A percentile compares a stretch with the other conserved stretches of the same genome.
phyloP scores from a whole-genome alignment of 1,140 invertebrate species.

The Meloidogyne hapla region DNA sequence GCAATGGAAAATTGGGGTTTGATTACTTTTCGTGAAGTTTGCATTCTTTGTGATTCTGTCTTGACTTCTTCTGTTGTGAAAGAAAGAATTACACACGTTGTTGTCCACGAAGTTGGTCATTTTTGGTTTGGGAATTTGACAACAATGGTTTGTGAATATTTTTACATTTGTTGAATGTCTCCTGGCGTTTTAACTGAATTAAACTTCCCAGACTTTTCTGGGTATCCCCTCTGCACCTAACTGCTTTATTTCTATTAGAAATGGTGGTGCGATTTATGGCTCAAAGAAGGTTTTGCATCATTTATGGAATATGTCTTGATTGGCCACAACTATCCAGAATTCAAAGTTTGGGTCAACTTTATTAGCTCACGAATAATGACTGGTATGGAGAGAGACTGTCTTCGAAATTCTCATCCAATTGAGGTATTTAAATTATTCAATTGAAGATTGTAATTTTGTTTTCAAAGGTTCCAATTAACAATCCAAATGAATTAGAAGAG shows the following conservation, averaged over 20 bases:
- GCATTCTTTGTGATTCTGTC: slow-evolving; percentile 75
- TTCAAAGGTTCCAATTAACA: slow-evolving; percentile 64
- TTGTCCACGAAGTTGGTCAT: slow-evolving; percentile 87
- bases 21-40: slow-evolving; percentile 81
- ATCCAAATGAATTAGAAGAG: slow-evolving; percentile 52
- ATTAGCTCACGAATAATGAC: slow-evolving; percentile 68
- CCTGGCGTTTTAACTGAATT: not conserved
- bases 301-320: slow-evolving; percentile 68
- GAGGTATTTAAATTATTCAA: slow-evolving; percentile 33
- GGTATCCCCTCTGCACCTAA: not conserved
- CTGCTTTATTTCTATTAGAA: slow-evolving; percentile 54
- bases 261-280: slow-evolving; percentile 69
- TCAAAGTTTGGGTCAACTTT: slow-evolving; percentile 70
- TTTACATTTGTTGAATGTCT: not conserved
- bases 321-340: slow-evolving; percentile 67
- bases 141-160: slow-evolving; percentile 51
- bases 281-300: slow-evolving; percentile 56
- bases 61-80: slow-evolving; percentile 68
- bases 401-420: slow-evolving; percentile 49
- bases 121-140: slow-evolving; percentile 63
- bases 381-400: slow-evolving; percentile 38
- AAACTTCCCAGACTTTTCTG: no score
- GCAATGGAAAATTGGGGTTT: slow-evolving; percentile 80
- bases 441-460: not conserved
- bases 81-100: slow-evolving; percentile 75